phyloP scores from a whole-genome alignment of 2,113 vertebrate genomes.

The Marmota monax region DNA sequence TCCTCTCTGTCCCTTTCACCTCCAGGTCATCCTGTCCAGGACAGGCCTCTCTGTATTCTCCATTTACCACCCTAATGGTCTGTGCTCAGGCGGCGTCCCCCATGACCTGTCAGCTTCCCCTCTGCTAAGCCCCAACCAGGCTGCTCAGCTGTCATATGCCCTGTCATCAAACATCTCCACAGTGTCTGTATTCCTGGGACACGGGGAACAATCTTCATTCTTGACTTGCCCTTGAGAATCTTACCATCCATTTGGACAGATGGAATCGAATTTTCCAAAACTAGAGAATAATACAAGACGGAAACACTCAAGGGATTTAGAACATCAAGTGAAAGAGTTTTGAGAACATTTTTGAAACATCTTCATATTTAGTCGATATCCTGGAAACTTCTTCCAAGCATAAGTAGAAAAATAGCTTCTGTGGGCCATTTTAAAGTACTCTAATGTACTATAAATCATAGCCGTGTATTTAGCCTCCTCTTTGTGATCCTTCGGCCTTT shows the following conservation, averaged over 20 bases:
- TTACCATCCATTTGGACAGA: not conserved
- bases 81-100: not conserved
- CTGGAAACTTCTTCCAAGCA: conserved; percentile 20
- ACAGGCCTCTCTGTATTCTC: no score
- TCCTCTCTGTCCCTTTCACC: not conserved
- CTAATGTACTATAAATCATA: not conserved
- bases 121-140: rapidly evolving
- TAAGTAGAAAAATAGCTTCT: not conserved
- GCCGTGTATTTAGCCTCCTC: not conserved
- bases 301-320: not conserved
- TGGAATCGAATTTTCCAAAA: not conserved
- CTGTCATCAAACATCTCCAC: not conserved
- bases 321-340: not conserved
- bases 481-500: not conserved
- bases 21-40: not conserved
- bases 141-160: not conserved
- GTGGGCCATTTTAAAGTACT: not conserved
- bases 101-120: not conserved
- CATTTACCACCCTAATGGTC: not conserved
- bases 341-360: not conserved
- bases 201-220: not conserved
- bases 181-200: not conserved
- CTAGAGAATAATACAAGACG: not conserved
- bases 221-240: not conserved
- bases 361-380: not conserved